Percentiles rank a stretch among this genome's conserved stretches.
Evolutionary conservation across 2,797 vertebrate genomes (phyloP).

Genomic region (Crenichthys baileyi): DNA sequence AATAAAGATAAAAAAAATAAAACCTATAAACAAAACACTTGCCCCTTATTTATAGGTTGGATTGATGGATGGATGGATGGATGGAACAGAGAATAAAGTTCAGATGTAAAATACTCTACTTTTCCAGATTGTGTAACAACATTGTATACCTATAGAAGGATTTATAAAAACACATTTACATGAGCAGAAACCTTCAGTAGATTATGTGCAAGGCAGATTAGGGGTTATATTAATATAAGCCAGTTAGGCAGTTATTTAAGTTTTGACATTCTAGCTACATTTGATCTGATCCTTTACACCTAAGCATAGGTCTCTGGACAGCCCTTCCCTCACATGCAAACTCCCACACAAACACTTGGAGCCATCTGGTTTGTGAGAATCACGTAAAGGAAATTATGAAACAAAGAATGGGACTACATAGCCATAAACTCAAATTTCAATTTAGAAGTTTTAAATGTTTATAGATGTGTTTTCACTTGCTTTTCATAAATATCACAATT

Average conservation of each 20-base stretch:
- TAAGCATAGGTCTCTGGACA: slow-evolving; percentile 44
- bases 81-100: not conserved
- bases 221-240: not conserved
- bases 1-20: not conserved
- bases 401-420: slow-evolving; percentile 12
- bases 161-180: slow-evolving; percentile 4
- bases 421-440: not conserved
- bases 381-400: slow-evolving; percentile 21
- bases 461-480: slow-evolving; percentile 4
- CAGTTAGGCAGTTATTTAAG: slow-evolving; percentile 19
- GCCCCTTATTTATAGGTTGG: not conserved
- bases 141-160: not conserved
- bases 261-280: slow-evolving; percentile 26
- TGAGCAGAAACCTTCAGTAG: not conserved
- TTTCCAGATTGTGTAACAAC: not conserved
- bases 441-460: not conserved
- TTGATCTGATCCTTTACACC: slow-evolving; percentile 29
- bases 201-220: slow-evolving; percentile 6
- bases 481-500: slow-evolving; percentile 24
- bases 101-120: not conserved
- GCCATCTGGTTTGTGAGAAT: slow-evolving; percentile 56
- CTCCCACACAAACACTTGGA: slow-evolving; percentile 21
- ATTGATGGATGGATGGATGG: too few relatives aligned
- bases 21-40: not conserved
- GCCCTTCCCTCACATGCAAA: slow-evolving; percentile 4